Base-by-base conservation (phyloP, 2,888 invertebrate species). In the Agrotis puta region DNA sequence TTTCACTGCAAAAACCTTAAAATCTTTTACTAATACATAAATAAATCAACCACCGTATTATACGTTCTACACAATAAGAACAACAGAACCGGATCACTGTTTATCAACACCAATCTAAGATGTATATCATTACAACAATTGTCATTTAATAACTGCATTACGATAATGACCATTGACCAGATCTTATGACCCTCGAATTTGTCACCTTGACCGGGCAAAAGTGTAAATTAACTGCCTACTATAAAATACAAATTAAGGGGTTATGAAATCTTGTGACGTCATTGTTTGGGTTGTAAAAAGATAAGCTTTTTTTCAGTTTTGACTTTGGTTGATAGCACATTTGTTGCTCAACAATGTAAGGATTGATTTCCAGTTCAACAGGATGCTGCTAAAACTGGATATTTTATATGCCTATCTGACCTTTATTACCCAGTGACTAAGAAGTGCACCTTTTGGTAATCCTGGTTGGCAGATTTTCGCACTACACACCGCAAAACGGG, bases 201-300 rank as follows among this genome's bases (percentile, higher is more conserved):
- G n/a, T 82, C 53, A 74, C 85, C 85, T 85, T 85, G 85, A 83
- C 85, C 82, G 48, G 73, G 16, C 57, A 76, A 82, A 77, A 81
- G 72, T 70, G 64, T 77, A 70, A 81, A 81, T 54, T 66, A 20
- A 70, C 51, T 74, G 59, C 39, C 58, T 47, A 62, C 58, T 53
- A 56, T 68, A 57, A 66, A 74, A 68, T 22, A 68, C 54, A 2
- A 39, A 39, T 39, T 39, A 39, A 39, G 56, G 6, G 3, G 13
- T 84, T 77, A 63, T 62, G 73, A 74, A 77, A 82, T 73, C 43
- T 39, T 43, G 47, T 79, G 64, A 69, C 63, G 76, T 75, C 64
- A 59, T 63, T 58, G 48, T 54, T 56, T 66, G 33, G 27, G 22
- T n/a, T 74, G 7, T 47, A 24, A 20, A 53, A 48, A 57, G 13